Conservation (phyloP, 2,888 invertebrate genomes). For the Ennomos erosarius region DNA sequence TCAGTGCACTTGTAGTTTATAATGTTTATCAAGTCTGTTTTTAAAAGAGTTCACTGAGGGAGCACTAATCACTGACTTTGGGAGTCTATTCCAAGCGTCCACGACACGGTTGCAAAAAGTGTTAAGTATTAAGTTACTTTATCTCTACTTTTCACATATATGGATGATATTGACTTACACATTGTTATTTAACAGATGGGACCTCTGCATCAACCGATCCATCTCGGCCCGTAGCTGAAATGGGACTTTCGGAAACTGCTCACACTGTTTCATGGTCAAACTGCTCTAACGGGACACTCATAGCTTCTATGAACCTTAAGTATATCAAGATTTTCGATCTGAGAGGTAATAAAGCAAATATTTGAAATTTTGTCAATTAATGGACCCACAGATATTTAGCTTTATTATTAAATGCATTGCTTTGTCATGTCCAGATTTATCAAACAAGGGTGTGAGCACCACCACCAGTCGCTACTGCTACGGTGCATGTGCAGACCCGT, state of each 20-base stretch:
- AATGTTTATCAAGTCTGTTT: too few species aligned
- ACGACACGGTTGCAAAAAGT: too few species aligned
- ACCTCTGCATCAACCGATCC: conserved; percentile 71
- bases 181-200: conserved; percentile 10
- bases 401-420: conserved; percentile 14
- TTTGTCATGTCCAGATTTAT: conserved; percentile 81
- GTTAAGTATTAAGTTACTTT: too few species aligned
- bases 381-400: not conserved
- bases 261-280: conserved; percentile 94
- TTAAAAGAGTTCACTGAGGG: too few species aligned
- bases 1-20: too few species aligned
- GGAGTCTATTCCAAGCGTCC: too few species aligned
- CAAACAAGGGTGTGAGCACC: conserved; percentile 87
- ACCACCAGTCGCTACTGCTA: conserved; percentile 93
- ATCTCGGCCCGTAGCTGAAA: conserved; percentile 88
- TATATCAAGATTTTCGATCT: conserved; percentile 95
- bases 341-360: conserved; percentile 88
- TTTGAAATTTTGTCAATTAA: too few species aligned
- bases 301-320: conserved; percentile 96
- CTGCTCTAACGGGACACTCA: conserved; percentile 89
- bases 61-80: too few species aligned
- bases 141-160: too few species aligned
- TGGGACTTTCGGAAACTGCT: conserved; percentile 93
- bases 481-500: conserved; percentile 92
- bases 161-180: too few species aligned